Conservation (phyloP, 2,113 vertebrate species). For the Capra hircus region DNA sequence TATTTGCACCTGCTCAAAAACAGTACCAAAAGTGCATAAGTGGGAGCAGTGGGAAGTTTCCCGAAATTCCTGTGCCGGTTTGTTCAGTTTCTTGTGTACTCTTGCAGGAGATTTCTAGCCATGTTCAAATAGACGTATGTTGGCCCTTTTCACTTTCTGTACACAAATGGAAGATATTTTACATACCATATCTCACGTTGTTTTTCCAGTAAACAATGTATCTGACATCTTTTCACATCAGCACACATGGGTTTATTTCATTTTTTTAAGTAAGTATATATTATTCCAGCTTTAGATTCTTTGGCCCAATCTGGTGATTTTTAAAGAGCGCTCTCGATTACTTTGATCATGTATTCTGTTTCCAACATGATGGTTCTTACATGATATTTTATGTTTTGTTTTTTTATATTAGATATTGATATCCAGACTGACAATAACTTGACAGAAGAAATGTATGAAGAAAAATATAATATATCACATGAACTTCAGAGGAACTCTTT, state of each 20-base stretch:
- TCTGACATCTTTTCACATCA: neutral
- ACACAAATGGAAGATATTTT: neutral
- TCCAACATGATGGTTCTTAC: no score
- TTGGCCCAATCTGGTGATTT: neutral
- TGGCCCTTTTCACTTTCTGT: neutral
- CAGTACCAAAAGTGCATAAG: neutral
- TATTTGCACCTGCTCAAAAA: neutral
- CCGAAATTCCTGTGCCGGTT: neutral
- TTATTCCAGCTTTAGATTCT: neutral
- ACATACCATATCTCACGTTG: neutral
- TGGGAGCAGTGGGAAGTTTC: neutral
- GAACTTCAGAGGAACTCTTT: conserved; percentile 23
- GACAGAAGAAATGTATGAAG: conserved; percentile 35
- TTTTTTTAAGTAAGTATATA: neutral
- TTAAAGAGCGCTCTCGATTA: neutral
- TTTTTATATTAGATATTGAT: conserved; percentile 48
- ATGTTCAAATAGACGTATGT: neutral
- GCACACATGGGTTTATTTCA: neutral
- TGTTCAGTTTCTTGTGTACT: conserved; percentile 1
- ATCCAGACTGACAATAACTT: conserved; percentile 43
- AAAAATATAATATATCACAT: conserved; percentile 35
- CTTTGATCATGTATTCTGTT: neutral
- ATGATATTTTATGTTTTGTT: conserved; percentile 39
- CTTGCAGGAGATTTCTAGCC: neutral
- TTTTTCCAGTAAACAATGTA: neutral